Percentiles rank a stretch among this genome's conserved stretches.
These are phyloP conservation scores for Sinohyriopsis cumingii DNA, from an alignment of 2,888 invertebrate genomes.

Conservation along the genomic window DNA sequence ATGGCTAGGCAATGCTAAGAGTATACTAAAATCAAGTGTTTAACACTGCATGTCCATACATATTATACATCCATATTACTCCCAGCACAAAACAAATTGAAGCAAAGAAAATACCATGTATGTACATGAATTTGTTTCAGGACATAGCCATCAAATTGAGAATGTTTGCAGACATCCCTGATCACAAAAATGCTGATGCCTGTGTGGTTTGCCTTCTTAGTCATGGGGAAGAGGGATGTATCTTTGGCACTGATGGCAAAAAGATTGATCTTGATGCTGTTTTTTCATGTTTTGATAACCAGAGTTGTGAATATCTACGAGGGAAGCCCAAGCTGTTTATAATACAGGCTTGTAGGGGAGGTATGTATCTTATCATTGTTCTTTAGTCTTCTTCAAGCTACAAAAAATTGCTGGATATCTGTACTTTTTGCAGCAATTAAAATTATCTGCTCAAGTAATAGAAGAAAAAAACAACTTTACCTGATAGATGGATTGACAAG, in stretches of 20 bases:
- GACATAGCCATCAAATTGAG: conserved; percentile 52
- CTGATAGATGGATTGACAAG: too few relatives aligned
- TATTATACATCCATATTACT: too few relatives aligned
- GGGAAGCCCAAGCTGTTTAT: conserved; percentile 66
- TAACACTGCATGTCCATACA: too few relatives aligned
- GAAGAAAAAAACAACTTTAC: too few relatives aligned
- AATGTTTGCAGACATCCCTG: conserved; percentile 47
- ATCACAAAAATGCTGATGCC: conserved; percentile 47
- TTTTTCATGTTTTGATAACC: conserved; percentile 59
- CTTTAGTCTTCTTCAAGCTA: too few relatives aligned
- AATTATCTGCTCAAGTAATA: too few relatives aligned
- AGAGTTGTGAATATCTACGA: conserved; percentile 52
- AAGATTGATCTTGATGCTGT: conserved; percentile 56
- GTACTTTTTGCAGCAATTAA: too few relatives aligned
- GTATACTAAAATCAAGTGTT: too few relatives aligned
- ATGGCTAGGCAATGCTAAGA: too few relatives aligned
- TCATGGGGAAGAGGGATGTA: conserved; percentile 65
- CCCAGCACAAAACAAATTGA: conserved; percentile 10
- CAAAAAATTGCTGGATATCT: too few relatives aligned
- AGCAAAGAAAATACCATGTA: neutral
- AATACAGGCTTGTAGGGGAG: conserved; percentile 67
- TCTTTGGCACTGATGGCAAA: conserved; percentile 65
- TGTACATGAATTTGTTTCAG: conserved; percentile 15
- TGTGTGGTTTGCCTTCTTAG: conserved; percentile 62
- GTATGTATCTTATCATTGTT: conserved; percentile 17